Evolutionary conservation across 2,888 invertebrate genomes (phyloP), one percentile per base, ranked within the genome.

Genomic region (Amorpha juglandis): DNA sequence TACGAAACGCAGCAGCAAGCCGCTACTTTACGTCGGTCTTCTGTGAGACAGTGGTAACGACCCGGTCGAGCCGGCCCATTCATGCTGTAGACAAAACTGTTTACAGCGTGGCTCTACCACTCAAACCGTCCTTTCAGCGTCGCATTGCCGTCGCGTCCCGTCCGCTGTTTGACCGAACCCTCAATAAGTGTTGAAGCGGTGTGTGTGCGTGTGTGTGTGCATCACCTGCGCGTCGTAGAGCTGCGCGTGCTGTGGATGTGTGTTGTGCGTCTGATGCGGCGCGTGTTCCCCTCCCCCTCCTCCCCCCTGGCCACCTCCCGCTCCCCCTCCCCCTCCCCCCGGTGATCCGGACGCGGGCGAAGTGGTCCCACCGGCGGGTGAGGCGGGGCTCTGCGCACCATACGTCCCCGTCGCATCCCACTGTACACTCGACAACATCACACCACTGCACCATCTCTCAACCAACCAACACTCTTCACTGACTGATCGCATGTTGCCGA

Each of bases 271-370:
- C 33, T 84, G 66, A 67, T 79, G 70, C 48, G 81, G 50, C 50
- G 50, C 9, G 50, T 50, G 45, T 45, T 45, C 1, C 6, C 6
- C 45, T 1, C 42, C 7, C 42, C 42, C 42, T 4, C 2, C 27
- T 1, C 27, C 27, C 27, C 27, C 27, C 27, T 1, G 2, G 0
- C 91, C 63, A 89, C 91, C 19, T 90, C 91, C 74, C 91, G 45
- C 91, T 14, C 91, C 63, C 89, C 91, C 19, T 90, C 91, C 74
- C 91, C 52, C 91, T 67, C 92, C 92, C 62, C 90, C 92, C 33
- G 92, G 92, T 47, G 92, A 92, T 66, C 91, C 92, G 7, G 91
- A 91, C 63, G 90, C 92, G 66, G 92, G 92, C 66, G 92, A 91
- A 72, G 89, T 84, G 1, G 91, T 91, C 69, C 91, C 92, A 70